phyloP scores from a whole-genome alignment of 2,113 vertebrate species.

The Aegotheles bennettii region DNA sequence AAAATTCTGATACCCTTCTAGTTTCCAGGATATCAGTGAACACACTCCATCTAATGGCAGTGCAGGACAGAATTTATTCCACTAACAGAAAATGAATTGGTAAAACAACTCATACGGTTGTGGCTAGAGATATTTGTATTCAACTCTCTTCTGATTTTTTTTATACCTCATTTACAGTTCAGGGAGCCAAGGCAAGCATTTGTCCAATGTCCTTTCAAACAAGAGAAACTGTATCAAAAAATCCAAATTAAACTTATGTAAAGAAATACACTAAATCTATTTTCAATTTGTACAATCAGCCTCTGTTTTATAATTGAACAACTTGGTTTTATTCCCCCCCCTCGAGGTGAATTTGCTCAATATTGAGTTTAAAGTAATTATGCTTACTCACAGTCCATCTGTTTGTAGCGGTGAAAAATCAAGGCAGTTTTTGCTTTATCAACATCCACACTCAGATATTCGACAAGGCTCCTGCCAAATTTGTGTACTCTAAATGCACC shows the following conservation, averaged over 20 bases:
- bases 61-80: neutral
- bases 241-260: neutral
- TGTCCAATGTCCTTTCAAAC: neutral
- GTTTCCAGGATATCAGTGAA: neutral
- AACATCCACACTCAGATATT: constrained; percentile 81
- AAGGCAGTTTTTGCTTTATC: constrained; percentile 91
- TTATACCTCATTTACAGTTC: neutral
- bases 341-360: neutral
- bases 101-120: neutral
- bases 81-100: neutral
- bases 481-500: constrained; percentile 93
- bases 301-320: neutral
- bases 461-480: constrained; percentile 83
- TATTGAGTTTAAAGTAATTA: neutral
- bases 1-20: neutral
- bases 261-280: neutral
- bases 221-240: neutral
- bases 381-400: constrained; percentile 85
- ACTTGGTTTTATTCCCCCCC: neutral
- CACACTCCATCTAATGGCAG: neutral
- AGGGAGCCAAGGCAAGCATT: neutral
- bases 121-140: neutral
- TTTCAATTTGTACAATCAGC: neutral
- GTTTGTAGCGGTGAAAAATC: constrained; percentile 92
- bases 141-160: neutral